Base-by-base conservation (phyloP, 2,888 invertebrate genomes). In the Chaetogeoica ovagalla region DNA sequence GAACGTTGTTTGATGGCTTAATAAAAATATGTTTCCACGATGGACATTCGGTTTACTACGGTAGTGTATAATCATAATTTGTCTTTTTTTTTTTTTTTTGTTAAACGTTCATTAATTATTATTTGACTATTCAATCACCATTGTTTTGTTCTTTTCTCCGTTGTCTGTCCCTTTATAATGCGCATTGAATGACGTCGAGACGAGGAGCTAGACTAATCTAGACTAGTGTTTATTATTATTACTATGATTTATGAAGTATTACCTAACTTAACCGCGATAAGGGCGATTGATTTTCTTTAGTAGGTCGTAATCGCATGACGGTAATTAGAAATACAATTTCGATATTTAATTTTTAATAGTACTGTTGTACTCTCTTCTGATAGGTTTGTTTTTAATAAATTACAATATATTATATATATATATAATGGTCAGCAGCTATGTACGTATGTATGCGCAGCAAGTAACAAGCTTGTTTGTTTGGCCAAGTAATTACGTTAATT, bases 51-150 rank as follows among this genome's bases (percentile, higher is more conserved):
- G 39, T 9, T 19, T 19, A 60, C 7, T 21, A 19, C 8, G 30
- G 4, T 30, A 30, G 30, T 30, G 13, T 13, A 48, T 48, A 37
- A 48, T 59, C 39, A 39, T 59, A 55, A 39, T 43, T 23, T 48
- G 11, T 48, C 39, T 39, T 71, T 60, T 23, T 43, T 9, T 72
- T 23, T 59, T 37, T 21, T 48, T 48, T 59, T 7, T 19, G 15
- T 43, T 11, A 23, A 72, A 72, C n/a, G 48, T 72, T 43, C 11
- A 48, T 60, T 48, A 30, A 72, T 62, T 23, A 48, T 62, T 62
- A 72, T 48, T 30, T 30, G 43, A 30, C 6, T n/a, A 43, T 60
- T 48, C 13, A 23, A 62, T 30, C 62, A 48, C 30, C 4, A 19
- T 11, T 43, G 60, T 23, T 72, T 62, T 48, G 30, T 30, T n/a